phyloP scores from a whole-genome alignment of 92 coral and sea anemone species.

The Heteractis magnifica region DNA sequence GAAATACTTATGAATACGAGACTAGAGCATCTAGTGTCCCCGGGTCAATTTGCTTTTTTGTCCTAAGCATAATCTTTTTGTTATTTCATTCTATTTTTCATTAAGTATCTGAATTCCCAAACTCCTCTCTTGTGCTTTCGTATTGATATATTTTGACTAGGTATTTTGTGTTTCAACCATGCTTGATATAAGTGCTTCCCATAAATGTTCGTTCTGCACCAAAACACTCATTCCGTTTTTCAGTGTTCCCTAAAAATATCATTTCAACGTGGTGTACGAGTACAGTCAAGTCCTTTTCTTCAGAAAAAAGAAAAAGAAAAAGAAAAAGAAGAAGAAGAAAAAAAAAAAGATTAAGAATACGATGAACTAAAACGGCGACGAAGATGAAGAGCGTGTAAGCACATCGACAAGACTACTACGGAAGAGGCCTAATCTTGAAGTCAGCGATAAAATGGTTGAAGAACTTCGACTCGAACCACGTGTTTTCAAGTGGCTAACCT shows the following conservation, averaged over 20 bases:
- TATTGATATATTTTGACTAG: constrained; percentile 2
- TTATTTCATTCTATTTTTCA: neutral
- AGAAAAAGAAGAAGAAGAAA: neutral
- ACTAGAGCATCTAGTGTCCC: neutral
- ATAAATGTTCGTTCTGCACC: neutral
- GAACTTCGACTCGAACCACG: neutral
- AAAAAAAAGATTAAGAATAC: no score
- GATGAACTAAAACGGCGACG: no score
- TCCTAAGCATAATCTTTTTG: neutral
- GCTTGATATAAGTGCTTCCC: neutral
- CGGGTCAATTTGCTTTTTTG: constrained; percentile 3
- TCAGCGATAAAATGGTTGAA: neutral
- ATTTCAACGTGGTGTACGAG: neutral
- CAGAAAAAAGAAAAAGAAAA: no score
- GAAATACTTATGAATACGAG: neutral
- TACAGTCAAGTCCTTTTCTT: neutral
- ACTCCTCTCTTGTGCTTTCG: neutral
- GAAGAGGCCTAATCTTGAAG: no score
- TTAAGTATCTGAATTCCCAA: neutral
- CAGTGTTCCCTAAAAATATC: neutral
- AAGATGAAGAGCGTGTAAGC: no score
- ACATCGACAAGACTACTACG: no score
- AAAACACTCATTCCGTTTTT: neutral
- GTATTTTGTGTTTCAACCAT: neutral
- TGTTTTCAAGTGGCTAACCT: neutral